phyloP scores from a whole-genome alignment of 2,797 vertebrate genomes.

The Danio choprae region DNA sequence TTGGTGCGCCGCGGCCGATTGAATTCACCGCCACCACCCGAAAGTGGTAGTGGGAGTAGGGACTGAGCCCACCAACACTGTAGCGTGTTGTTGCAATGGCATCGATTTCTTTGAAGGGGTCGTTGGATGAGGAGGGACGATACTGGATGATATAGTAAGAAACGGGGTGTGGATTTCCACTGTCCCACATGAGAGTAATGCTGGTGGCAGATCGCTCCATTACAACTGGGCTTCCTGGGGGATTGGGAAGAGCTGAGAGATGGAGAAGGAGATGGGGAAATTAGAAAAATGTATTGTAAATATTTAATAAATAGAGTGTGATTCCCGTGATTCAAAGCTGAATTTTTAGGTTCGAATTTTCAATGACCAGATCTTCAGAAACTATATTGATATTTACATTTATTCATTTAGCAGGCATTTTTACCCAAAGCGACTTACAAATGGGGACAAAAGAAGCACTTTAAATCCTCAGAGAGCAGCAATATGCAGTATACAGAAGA shows the following conservation, averaged over 20 bases:
- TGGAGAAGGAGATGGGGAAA: constrained; percentile 11
- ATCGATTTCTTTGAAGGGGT: constrained; percentile 96
- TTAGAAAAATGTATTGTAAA: neutral
- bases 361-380: no score
- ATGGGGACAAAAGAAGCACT: no score
- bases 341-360: no score
- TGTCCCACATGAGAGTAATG: constrained; percentile 98
- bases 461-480: no score
- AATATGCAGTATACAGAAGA: no score
- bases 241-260: constrained; percentile 89
- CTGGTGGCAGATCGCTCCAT: constrained; percentile 98
- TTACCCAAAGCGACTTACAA: no score
- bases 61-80: constrained; percentile 97
- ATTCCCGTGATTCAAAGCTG: no score
- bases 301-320: neutral
- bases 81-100: constrained; percentile 97
- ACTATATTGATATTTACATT: no score
- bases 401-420: no score
- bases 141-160: constrained; percentile 98
- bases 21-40: constrained; percentile 96
- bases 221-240: constrained; percentile 91
- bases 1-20: constrained; percentile 92
- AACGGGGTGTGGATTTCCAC: constrained; percentile 96
- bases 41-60: constrained; percentile 97
- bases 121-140: constrained; percentile 90